Conservation (phyloP, 23 tunicate genomes). For the Pegea sp. region DNA sequence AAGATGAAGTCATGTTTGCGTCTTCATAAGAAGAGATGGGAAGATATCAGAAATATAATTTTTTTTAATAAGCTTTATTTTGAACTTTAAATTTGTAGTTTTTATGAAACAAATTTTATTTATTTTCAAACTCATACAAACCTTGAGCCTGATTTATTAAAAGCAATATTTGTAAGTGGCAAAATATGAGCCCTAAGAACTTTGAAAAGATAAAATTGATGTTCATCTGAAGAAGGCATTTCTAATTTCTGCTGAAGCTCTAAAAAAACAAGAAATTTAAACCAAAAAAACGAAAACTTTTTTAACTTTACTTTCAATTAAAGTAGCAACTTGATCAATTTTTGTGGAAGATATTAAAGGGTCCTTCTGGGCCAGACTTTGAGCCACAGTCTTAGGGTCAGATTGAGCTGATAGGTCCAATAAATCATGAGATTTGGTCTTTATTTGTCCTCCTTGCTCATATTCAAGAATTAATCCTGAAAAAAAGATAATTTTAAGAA, state of each 20-base stretch:
- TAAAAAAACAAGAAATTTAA: constrained; percentile 6
- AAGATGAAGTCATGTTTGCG: no score
- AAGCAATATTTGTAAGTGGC: constrained; percentile 88
- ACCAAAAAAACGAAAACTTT: not conserved
- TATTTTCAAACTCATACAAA: constrained; percentile 3
- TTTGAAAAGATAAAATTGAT: constrained; percentile 77
- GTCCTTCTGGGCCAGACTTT: constrained; percentile 18
- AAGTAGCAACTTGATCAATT: constrained; percentile 52
- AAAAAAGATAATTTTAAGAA: not conserved
- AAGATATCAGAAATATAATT: no score
- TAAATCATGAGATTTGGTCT: constrained; percentile 66
- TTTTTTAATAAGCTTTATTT: no score
- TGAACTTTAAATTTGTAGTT: no score
- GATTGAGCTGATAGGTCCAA: constrained; percentile 34
- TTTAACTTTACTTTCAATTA: constrained; percentile 22
- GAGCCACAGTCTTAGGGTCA: constrained; percentile 21
- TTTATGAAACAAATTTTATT: not conserved
- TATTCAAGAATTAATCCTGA: constrained; percentile 79
- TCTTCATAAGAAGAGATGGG: no score
- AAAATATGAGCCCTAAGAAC: constrained; percentile 85
- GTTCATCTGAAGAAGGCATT: constrained; percentile 8
- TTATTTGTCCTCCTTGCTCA: constrained; percentile 62
- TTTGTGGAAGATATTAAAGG: constrained; percentile 64
- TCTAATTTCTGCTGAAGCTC: constrained; percentile 27
- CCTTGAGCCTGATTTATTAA: constrained; percentile 92